Evolutionary conservation across 2,797 vertebrate genomes (phyloP), one percentile per base, ranked within the genome.

Genomic region (Odontamblyopus rebecca): DNA sequence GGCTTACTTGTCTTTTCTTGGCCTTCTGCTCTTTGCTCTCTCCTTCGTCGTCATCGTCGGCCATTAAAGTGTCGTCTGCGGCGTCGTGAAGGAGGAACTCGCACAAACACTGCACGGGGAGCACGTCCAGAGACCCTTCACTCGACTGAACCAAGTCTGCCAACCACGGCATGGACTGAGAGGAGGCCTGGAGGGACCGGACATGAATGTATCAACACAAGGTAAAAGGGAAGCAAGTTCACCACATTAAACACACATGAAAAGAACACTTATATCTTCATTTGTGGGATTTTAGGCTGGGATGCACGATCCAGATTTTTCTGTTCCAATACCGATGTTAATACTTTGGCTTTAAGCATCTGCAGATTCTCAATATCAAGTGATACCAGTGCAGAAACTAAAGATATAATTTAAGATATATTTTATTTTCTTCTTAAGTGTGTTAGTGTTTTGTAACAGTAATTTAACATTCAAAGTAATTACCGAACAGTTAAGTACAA

Each of bases 111-210:
- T 99, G 98, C 77, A 99, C 98, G 0, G 98, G 98, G 23, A 99
- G 94, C 80, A 99, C 97, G 0, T 99, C 98, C 90, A 99, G 87
- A 50, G 98, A 99, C 0, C 98, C 98, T 81, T 99, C 98, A 0
- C 97, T 99, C 78, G 98, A 98, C 89, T 99, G 97, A 63, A 99
- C 98, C 80, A 99, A 88, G 78, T 99, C 98, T 0, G 98, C 98
- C 83, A 99, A 87, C 98, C 98, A 99, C 0, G 98, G 98, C 98
- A 99, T 99, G 63, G 98, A 99, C 90, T 99, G 98, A 0, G 98
- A 99, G 0, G 98, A 99, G 6, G 97, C 97, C 98, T 99, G 85
- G 8, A 67, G 44, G 13, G 44, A n/a, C 38, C 2, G 27, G 23
- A 51, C 64, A 30, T 1, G 3, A 57, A 57, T 13, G 23, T 26